Base-by-base conservation (phyloP, 2,797 vertebrate genomes). In the Clarias fuscus region DNA sequence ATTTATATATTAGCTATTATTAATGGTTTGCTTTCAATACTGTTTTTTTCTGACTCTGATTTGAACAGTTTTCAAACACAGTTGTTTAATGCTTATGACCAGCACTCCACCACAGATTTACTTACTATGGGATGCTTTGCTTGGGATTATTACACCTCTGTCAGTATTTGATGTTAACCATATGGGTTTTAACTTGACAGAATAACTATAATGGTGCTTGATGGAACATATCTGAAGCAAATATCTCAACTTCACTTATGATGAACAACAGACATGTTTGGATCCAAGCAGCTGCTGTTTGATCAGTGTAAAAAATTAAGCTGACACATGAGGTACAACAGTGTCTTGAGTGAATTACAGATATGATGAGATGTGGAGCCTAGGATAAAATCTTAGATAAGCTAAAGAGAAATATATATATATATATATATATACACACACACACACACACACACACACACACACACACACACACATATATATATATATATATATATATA, bases 241-340 rank as follows among this genome's bases (percentile, higher is more conserved):
- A 30, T 27, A 58, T 22, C 48, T 78, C 13, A 64, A 68, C 20
- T 70, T 85, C 17, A 58, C 37, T 72, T 14, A 18, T 40, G 62
- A 80, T n/a, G 30, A 67, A 56, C 64, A 67, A 14, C 22, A 78
- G 73, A 40, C n/a, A 17, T 58, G 59, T 71, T 43, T 8, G 56
- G 18, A 59, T 80, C 43, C 48, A 40, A 43, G 2, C 64, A 68
- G 75, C 17, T 59, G 58, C 56, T 75, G 56, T 84, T 64, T 62
- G 64, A 58, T 81, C 78, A 81, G 40, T 48, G 62, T 80, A n/a
- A 58, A 79, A 70, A 85, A 27, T 1, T 24, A 30, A 40, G 70
- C 11, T 65, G 53, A 30, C n/a, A 75, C 79, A 53, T 27, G 27
- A 75, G 14, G 18, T 82, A 58, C 62, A 53, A 18, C 30, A 75